A percentile compares a stretch with the other conserved stretches of the same genome.
Evolutionary conservation across 1,140 invertebrate species (phyloP).

Genomic region (Diuraphis noxia): DNA sequence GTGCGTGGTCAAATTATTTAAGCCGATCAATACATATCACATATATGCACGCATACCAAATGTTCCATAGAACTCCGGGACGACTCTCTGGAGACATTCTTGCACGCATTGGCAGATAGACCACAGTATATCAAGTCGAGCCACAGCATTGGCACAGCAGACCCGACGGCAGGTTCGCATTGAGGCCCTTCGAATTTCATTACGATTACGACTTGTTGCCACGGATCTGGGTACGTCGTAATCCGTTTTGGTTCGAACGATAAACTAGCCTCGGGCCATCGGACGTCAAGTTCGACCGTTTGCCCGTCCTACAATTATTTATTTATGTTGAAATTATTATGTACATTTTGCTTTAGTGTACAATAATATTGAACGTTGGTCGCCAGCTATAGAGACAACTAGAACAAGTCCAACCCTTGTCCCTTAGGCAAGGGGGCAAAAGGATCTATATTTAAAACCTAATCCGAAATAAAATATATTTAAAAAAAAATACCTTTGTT

Average conservation of each 20-base stretch:
- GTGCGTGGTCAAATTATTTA: not conserved
- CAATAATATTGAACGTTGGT: not conserved
- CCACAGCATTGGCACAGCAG: constrained; percentile 71
- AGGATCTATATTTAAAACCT: not conserved
- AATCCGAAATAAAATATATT: not conserved
- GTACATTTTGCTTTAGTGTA: not conserved
- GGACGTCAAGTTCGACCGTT: constrained; percentile 66
- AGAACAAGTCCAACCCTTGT: not conserved
- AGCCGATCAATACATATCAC: not conserved
- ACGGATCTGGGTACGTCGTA: constrained; percentile 72
- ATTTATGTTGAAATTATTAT: not conserved
- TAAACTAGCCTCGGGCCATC: constrained; percentile 75
- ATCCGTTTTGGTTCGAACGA: constrained; percentile 73
- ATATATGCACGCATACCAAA: not conserved
- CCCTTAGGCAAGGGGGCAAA: not conserved
- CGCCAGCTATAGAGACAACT: not conserved
- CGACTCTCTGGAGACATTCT: constrained; percentile 58
- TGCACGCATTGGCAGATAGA: constrained; percentile 64
- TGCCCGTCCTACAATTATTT: not conserved
- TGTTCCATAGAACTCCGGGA: constrained; percentile 17
- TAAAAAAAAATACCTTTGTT: not conserved
- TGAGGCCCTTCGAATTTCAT: constrained; percentile 66
- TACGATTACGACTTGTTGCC: constrained; percentile 65
- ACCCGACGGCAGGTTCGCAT: constrained; percentile 64
- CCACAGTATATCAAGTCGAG: constrained; percentile 78